Evolutionary conservation across 1,140 invertebrate genomes (phyloP).

Genomic region (Heliconius himera): DNA sequence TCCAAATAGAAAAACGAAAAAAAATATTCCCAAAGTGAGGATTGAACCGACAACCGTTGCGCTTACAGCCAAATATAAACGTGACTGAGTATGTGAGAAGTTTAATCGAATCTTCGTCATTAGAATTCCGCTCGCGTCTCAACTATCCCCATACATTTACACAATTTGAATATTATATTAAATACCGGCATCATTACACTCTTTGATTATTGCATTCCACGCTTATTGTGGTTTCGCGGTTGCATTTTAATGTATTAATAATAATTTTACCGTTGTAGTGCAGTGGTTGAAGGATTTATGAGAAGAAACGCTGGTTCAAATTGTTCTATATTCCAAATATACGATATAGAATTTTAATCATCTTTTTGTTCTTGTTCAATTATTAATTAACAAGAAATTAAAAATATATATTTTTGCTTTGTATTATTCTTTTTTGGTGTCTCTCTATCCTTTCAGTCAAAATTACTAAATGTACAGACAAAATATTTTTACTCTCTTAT

Average conservation of each 20-base stretch:
- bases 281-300: background rate
- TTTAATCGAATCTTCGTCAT: slow-evolving; percentile 18
- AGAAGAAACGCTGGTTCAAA: no score
- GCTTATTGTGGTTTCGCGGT: slow-evolving; percentile 13
- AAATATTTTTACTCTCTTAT: no score
- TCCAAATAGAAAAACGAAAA: no score
- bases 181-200: slow-evolving; percentile 41
- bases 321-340: no score
- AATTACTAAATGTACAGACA: no score
- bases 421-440: no score
- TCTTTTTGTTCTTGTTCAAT: no score
- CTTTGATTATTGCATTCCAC: slow-evolving; percentile 28
- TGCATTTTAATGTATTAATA: slow-evolving; percentile 4
- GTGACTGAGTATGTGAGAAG: background rate
- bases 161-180: slow-evolving; percentile 71
- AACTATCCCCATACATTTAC: slow-evolving; percentile 34
- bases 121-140: slow-evolving; percentile 31
- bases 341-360: no score
- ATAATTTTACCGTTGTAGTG: background rate
- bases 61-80: background rate
- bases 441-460: no score
- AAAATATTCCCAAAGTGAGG: no score
- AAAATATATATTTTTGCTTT: no score
- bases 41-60: background rate
- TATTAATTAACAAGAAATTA: no score